These are phyloP conservation scores for Muscicapa adusta DNA, from an alignment of 2,113 vertebrate species.

Conservation along the genomic window DNA sequence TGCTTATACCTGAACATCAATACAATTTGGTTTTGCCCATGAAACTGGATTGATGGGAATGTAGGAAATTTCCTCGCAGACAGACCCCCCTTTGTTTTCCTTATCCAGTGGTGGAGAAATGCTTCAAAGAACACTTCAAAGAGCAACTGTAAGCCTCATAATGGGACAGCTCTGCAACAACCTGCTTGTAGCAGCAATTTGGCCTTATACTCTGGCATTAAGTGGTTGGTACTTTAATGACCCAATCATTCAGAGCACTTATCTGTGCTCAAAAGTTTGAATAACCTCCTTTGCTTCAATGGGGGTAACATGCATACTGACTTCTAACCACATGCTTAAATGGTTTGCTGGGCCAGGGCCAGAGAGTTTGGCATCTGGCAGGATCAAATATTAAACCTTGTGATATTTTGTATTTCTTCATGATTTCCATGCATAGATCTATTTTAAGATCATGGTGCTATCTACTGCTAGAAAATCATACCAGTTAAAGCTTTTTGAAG, in stretches of 20 bases:
- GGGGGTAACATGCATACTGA: not conserved
- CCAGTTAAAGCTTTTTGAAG: not conserved
- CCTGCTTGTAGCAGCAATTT: not conserved
- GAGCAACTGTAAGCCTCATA: not conserved
- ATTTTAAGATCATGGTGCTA: not conserved
- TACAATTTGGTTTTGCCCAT: not conserved
- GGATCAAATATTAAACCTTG: not conserved
- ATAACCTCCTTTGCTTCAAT: not conserved
- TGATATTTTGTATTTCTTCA: not conserved
- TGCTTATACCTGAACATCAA: not conserved
- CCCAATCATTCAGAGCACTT: not conserved
- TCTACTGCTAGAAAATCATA: not conserved
- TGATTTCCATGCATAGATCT: not conserved
- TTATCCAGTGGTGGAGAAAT: not conserved
- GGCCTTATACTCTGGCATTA: not conserved
- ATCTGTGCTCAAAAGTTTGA: conserved; percentile 7
- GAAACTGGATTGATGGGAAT: not conserved
- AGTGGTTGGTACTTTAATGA: conserved; percentile 35
- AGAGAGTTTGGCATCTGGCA: not conserved
- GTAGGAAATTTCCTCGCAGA: not conserved
- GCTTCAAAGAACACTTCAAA: conserved; percentile 5
- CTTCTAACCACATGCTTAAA: not conserved
- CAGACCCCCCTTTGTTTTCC: not conserved
- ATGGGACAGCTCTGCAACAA: not conserved
- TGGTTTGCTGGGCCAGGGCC: conserved; percentile 1